Percentiles rank a stretch among this genome's conserved stretches.
These are phyloP conservation scores for Sisor rabdophorus DNA, from an alignment of 2,113 vertebrate species.

Conservation along the genomic window DNA sequence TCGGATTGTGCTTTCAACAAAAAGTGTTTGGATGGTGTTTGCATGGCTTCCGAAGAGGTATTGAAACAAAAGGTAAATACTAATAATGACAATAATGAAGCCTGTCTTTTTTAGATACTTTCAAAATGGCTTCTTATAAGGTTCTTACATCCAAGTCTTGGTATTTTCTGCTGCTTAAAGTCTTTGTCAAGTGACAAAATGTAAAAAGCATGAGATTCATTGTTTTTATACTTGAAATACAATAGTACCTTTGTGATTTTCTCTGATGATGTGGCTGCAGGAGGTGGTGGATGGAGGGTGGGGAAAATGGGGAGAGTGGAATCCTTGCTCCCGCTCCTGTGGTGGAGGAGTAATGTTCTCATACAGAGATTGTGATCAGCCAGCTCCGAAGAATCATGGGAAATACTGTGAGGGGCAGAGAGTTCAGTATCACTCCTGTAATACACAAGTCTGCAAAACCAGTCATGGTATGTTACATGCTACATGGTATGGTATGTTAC, in stretches of 20 bases:
- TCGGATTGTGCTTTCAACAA: constrained; percentile 68
- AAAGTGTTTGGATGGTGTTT: constrained; percentile 77
- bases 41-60: constrained; percentile 71
- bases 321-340: constrained; percentile 87
- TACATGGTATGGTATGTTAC: constrained; percentile 70
- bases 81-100: background rate
- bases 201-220: no score
- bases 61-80: constrained; percentile 40
- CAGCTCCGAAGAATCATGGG: constrained; percentile 81
- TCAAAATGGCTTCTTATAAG: no score
- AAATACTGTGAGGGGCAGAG: constrained; percentile 89
- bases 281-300: constrained; percentile 79
- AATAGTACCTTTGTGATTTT: background rate
- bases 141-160: no score
- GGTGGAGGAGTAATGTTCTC: constrained; percentile 93
- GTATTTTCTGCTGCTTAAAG: background rate
- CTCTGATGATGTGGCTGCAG: constrained; percentile 59
- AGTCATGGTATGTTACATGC: constrained; percentile 65
- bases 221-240: background rate
- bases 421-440: constrained; percentile 86
- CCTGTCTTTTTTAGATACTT: no score
- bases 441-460: constrained; percentile 74
- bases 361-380: constrained; percentile 80
- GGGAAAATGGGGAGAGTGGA: constrained; percentile 86
- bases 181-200: background rate